Percentiles rank a stretch among this genome's conserved stretches.
Evolutionary conservation across 2,888 invertebrate species (phyloP).

Genomic region (Punctoribates punctum): DNA sequence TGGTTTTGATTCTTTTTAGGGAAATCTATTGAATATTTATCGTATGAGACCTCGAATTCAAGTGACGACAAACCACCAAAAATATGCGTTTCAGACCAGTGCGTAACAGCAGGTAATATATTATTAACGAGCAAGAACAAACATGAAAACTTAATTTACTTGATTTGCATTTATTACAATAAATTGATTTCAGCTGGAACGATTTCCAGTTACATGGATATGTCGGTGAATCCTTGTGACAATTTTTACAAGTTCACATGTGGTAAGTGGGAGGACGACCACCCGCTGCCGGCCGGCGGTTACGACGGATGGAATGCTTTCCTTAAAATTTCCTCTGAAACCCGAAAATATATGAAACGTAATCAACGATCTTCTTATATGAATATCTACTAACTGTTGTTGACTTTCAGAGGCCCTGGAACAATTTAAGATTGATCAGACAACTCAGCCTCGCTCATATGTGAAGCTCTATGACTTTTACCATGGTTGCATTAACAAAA

Average conservation of each 20-base stretch:
- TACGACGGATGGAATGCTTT: constrained; percentile 6
- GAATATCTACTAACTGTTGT: not conserved
- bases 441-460: not conserved
- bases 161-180: too few species aligned
- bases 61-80: not conserved
- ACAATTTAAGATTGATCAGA: too few species aligned
- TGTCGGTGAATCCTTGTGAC: not conserved
- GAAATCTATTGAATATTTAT: not conserved
- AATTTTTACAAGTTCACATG: constrained; percentile 14
- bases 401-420: not conserved
- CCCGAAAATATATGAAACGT: not conserved
- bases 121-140: too few species aligned
- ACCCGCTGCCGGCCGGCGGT: not conserved
- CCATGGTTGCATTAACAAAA: not conserved
- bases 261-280: constrained; percentile 23
- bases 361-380: not conserved
- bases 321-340: not conserved
- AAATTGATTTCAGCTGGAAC: not conserved
- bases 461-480: not conserved
- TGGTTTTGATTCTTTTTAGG: not conserved
- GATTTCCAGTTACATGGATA: constrained; percentile 9
- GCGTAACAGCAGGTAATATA: not conserved
- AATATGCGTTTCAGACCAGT: not conserved
- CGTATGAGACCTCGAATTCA: not conserved
- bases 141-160: too few species aligned